Evolutionary conservation across 2,113 vertebrate species (phyloP).

Genomic region (Eurystomus gularis): DNA sequence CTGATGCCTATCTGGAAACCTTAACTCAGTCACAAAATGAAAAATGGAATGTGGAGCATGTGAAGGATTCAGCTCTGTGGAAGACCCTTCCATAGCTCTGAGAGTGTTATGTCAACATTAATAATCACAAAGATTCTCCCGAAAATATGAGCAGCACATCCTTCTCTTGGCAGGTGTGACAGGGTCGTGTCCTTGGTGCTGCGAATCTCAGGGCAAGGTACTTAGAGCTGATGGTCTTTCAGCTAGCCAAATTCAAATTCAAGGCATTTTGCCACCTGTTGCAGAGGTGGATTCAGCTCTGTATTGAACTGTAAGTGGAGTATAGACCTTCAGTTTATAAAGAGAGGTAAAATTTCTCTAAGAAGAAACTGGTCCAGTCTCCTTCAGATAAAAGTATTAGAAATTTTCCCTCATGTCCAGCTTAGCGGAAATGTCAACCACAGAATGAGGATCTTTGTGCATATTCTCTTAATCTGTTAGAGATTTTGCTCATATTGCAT

Average conservation of each 20-base stretch:
- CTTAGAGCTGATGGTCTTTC: neutral
- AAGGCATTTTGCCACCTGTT: neutral
- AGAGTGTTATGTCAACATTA: neutral
- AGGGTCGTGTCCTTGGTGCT: neutral
- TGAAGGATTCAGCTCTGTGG: neutral
- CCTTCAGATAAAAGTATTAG: neutral
- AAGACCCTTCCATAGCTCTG: neutral
- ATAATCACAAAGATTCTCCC: neutral
- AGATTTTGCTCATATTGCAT: neutral
- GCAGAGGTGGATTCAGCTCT: neutral
- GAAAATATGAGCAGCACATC: neutral
- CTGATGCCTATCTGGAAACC: neutral
- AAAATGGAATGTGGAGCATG: fast-evolving
- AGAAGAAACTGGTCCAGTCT: neutral
- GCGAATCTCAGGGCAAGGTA: neutral
- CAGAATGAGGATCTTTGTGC: neutral
- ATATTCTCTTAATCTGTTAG: neutral
- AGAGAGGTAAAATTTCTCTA: neutral
- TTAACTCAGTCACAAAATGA: neutral
- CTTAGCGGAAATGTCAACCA: neutral
- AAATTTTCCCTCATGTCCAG: neutral
- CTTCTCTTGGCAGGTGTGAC: neutral
- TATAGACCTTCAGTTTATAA: neutral
- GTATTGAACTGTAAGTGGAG: neutral
- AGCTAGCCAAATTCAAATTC: neutral